Evolutionary conservation across 2,797 vertebrate species (phyloP).

Genomic region (Scolopax rusticola): DNA sequence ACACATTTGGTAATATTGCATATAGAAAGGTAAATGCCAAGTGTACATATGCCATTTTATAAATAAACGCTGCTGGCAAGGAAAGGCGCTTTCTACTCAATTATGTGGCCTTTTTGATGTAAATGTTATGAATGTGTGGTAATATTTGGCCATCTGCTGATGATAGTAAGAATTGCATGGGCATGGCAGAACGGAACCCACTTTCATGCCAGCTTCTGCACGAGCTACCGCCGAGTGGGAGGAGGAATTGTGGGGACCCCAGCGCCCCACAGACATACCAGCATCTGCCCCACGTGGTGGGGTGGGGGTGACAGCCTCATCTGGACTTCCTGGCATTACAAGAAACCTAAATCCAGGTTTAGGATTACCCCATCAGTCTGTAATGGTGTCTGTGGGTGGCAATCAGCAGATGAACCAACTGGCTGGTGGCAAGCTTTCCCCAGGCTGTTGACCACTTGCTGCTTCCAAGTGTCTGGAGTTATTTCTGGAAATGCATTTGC

Average conservation of each 20-base stretch:
- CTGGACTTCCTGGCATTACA: neutral
- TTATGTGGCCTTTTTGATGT: slow-evolving; percentile 16
- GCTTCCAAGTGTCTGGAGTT: neutral
- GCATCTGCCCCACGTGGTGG: neutral
- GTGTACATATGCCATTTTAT: slow-evolving; percentile 21
- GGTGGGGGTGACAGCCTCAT: neutral
- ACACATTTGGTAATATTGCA: neutral
- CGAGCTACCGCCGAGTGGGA: accelerated
- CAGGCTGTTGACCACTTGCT: neutral
- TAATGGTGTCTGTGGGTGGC: neutral
- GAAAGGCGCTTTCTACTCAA: neutral
- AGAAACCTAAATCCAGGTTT: neutral
- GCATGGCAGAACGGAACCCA: neutral
- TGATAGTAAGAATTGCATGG: slow-evolving; percentile 40
- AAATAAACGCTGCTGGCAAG: slow-evolving; percentile 33
- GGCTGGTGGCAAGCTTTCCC: neutral
- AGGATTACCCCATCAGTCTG: neutral
- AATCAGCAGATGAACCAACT: neutral
- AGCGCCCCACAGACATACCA: no score
- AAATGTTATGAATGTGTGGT: slow-evolving; percentile 59
- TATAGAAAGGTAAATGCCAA: slow-evolving; percentile 49
- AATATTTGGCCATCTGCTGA: slow-evolving; percentile 72
- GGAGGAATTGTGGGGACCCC: accelerated
- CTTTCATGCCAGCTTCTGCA: accelerated
- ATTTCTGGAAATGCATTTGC: neutral